Conservation (phyloP, 1,140 invertebrate species). For the Carposina sasakii region DNA sequence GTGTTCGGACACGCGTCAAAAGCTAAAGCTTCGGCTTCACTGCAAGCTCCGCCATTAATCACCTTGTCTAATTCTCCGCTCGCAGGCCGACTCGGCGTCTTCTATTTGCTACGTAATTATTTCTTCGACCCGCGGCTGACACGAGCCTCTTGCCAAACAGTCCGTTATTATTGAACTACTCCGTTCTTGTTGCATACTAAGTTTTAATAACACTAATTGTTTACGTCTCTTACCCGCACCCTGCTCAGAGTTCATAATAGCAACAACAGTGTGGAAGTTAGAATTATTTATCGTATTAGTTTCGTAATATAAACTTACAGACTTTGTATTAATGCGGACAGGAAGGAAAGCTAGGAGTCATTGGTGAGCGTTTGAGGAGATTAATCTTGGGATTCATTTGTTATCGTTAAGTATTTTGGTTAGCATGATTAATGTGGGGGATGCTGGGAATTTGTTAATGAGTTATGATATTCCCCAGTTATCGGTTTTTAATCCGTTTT, state of each 20-base stretch:
- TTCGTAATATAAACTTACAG: slow-evolving; percentile 37
- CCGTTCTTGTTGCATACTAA: slow-evolving; percentile 38
- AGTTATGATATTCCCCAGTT: too few species aligned
- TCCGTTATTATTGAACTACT: slow-evolving; percentile 41
- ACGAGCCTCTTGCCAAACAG: slow-evolving; percentile 37
- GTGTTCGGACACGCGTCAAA: slow-evolving; percentile 25
- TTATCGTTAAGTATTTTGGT: slow-evolving; percentile 29
- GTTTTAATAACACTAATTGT: slow-evolving; percentile 67
- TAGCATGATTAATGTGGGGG: slow-evolving; percentile 31
- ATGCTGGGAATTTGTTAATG: too few species aligned
- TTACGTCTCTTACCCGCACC: slow-evolving; percentile 51
- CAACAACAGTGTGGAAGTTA: slow-evolving; percentile 32
- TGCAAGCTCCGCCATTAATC: slow-evolving; percentile 49
- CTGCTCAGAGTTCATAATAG: slow-evolving; percentile 48
- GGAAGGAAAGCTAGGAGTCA: slow-evolving; percentile 25
- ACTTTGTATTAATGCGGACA: slow-evolving; percentile 22
- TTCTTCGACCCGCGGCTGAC: slow-evolving; percentile 47
- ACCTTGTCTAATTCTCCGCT: slow-evolving; percentile 64
- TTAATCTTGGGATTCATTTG: slow-evolving; percentile 33
- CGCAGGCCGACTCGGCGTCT: slow-evolving; percentile 42
- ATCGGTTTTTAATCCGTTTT: too few species aligned
- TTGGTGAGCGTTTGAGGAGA: slow-evolving; percentile 23
- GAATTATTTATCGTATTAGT: slow-evolving; percentile 55
- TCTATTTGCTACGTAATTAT: slow-evolving; percentile 64
- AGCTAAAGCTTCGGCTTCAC: slow-evolving; percentile 22